Evolutionary conservation across 1,140 invertebrate genomes (phyloP), one percentile per base, ranked within the genome.

Genomic region (Aphis gossypii): DNA sequence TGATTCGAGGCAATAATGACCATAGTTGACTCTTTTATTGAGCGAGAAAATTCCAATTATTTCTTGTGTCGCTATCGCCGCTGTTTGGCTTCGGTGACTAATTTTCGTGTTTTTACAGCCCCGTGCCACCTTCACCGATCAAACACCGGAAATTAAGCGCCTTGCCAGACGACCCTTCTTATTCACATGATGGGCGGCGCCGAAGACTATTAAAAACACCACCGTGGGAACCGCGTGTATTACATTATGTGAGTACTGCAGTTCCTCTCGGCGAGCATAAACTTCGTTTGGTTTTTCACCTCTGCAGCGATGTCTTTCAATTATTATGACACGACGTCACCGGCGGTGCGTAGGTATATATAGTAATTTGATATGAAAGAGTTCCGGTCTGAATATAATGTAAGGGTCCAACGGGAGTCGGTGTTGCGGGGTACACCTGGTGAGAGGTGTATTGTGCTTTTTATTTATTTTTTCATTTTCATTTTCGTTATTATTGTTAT

Each of bases 101-200:
- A 92, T 92, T 82, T 92, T 82, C 44, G 46, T 83, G 18, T 51
- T 0, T 25, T 44, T 41, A 84, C 35, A 6, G 38, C 30, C 2
- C 46, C 41, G 46, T 46, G 30, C 44, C 44, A 25, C 23, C 38
- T 87, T 87, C 38, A 4, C 38, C 46, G 68, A 83, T 51, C 91
- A 23, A 83, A 38, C 46, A 54, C 91, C 91, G 91, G 91, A 92
- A 92, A 92, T 92, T 92, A 83, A 92, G 51, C 91, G 20, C 76
- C 91, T 92, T 23, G 3, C 44, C 56, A 68, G 90, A 46, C 90
- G 44, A 23, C 68, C 44, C 68, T 83, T 83, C 76, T 30, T 44
- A 18, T 76, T 76, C 60, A n/a, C 60, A 76, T 76, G 30, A 20
- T 68, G 89, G 30, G 48, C 20, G 68, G 56, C 48, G 23, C n/a